phyloP scores from a whole-genome alignment of 2,113 vertebrate species.

The Varanus komodoensis region DNA sequence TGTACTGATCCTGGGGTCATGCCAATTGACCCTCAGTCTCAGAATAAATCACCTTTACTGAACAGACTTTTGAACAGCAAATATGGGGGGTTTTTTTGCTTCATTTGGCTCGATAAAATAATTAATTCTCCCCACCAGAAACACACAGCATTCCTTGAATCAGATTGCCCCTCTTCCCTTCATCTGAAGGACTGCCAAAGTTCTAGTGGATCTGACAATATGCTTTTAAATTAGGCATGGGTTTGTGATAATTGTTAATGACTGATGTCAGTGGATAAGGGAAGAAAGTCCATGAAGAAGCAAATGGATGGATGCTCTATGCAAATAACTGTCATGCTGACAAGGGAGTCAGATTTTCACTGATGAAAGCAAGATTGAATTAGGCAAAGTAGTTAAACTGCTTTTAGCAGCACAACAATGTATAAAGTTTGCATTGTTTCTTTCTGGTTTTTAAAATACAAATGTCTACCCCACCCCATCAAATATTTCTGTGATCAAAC shows the following conservation, averaged over 20 bases:
- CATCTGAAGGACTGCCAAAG: conserved; percentile 52
- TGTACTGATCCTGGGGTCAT: not conserved
- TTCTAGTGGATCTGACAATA: conserved; percentile 63
- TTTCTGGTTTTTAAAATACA: conserved; percentile 74
- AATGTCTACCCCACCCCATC: not conserved
- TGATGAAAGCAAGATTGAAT: conserved; percentile 79
- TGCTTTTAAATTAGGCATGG: conserved; percentile 60
- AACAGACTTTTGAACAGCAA: conserved; percentile 43
- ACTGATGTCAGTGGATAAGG: conserved; percentile 60
- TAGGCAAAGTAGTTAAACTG: conserved; percentile 76
- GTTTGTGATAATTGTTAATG: conserved; percentile 66
- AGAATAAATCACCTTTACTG: conserved; percentile 21
- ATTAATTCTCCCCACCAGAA: not conserved
- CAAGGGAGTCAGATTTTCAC: conserved; percentile 52
- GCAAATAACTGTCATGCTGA: conserved; percentile 54
- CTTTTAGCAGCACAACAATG: conserved; percentile 68
- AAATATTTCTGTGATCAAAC: conserved; percentile 72
- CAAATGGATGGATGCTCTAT: conserved; percentile 35
- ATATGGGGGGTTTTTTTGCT: conserved; percentile 29
- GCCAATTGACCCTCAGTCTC: conserved; percentile 6
- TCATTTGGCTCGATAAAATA: conserved; percentile 25
- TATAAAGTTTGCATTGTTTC: conserved; percentile 71
- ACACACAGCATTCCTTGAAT: conserved; percentile 51
- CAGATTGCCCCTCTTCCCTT: conserved; percentile 35
- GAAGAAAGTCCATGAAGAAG: conserved; percentile 37